Base-by-base conservation (phyloP, 2,797 vertebrate genomes). In the Ispidina lecontei region DNA sequence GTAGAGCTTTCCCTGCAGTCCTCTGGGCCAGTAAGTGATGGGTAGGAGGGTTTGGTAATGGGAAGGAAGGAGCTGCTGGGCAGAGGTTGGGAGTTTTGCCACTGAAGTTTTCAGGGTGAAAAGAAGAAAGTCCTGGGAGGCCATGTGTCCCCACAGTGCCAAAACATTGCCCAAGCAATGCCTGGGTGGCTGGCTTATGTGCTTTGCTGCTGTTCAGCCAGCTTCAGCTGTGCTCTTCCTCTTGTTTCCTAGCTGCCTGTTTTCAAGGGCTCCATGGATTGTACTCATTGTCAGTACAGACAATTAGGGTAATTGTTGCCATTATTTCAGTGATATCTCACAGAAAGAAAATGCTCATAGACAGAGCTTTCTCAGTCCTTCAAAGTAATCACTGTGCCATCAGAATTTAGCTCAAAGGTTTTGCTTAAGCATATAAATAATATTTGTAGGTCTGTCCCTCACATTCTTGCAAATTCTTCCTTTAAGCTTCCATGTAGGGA, bases 391-490 rank as follows among this genome's bases (percentile, higher is more conserved):
- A 68, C n/a, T 64, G 25, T 6, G 3, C 49, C 77, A 52, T 90
- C 54, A 59, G 58, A 92, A 87, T 79, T 92, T 65, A 84, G 46
- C 93, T 87, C 77, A 69, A 76, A 93, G 63, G 31, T 55, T 94
- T 92, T 93, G n/a, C 74, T 92, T 88, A 67, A 82, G 25, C 64
- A 17, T 43, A 52, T 43, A 84, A 88, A 84, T 64, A 58, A 35
- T 69, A 85, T 90, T 96, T 94, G 95, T 93, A 94, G 92, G 93
- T 96, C 78, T 96, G 93, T 90, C 94, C 95, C 70, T 96, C 95
- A 94, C 75, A 89, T 91, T 95, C 93, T 96, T 96, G 89, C 86
- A 97, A 97, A 97, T 96, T 97, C 84, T 93, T 94, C 90, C 56
- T 95, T 91, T 97, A 96, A 94, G 85, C 84, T 96, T 96, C 93